Conservation (phyloP, 2,113 vertebrate species). For the Rhea pennata region DNA sequence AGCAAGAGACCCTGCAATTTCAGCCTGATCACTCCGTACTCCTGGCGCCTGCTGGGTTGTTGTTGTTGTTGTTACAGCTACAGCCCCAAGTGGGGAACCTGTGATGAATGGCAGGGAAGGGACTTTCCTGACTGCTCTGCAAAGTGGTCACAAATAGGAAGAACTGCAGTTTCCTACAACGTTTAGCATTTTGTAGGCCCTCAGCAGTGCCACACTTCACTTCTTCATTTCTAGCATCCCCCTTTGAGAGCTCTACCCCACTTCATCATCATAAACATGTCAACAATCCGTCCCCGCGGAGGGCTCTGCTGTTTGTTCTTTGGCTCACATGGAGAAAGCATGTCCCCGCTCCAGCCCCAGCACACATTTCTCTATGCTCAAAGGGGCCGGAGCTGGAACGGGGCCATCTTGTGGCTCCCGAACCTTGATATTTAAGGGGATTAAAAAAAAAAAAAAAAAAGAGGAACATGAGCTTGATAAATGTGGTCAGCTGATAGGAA, state of each 20-base stretch:
- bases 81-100: not conserved
- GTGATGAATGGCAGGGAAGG: conserved; percentile 44
- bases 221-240: conserved; percentile 68
- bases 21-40: not conserved
- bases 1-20: not conserved
- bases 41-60: conserved; percentile 54
- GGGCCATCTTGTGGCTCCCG: conserved; percentile 46
- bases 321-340: conserved; percentile 58
- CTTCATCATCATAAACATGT: conserved; percentile 80
- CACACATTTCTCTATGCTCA: conserved; percentile 54
- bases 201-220: conserved; percentile 69
- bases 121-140: conserved; percentile 10
- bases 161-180: conserved; percentile 60
- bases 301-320: conserved; percentile 64
- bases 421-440: not conserved
- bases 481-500: conserved; percentile 56
- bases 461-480: conserved; percentile 59
- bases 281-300: conserved; percentile 65
- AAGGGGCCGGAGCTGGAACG: conserved; percentile 22
- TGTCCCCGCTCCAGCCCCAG: conserved; percentile 54
- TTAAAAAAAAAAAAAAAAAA: not conserved
- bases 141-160: conserved; percentile 60
- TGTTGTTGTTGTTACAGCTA: conserved; percentile 51
- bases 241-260: conserved; percentile 63
- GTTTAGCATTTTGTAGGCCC: conserved; percentile 65